Percentiles rank a stretch among this genome's conserved stretches.
Evolutionary conservation across 2,797 vertebrate species (phyloP).

Genomic region (Phrynocephalus forsythii): DNA sequence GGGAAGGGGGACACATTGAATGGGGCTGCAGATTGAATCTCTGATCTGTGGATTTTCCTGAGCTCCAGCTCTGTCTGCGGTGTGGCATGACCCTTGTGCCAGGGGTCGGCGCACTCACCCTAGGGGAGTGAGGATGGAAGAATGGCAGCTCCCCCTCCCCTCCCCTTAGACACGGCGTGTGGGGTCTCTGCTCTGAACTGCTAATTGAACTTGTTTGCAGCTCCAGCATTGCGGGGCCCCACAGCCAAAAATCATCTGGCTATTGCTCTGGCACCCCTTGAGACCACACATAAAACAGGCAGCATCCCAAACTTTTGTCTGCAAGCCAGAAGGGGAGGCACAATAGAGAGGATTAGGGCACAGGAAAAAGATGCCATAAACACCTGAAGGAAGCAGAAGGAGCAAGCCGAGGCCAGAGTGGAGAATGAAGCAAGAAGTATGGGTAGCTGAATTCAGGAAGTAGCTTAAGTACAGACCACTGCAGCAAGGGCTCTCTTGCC

Average conservation of each 20-base stretch:
- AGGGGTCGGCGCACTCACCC: slow-evolving; percentile 62
- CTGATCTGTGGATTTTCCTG: slow-evolving; percentile 69
- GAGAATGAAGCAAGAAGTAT: neutral
- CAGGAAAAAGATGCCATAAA: slow-evolving; percentile 38
- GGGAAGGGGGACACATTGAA: slow-evolving; percentile 34
- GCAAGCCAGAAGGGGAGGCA: slow-evolving; percentile 57
- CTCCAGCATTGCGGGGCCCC: slow-evolving; percentile 64
- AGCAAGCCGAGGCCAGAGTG: neutral
- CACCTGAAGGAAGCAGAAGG: slow-evolving; percentile 4
- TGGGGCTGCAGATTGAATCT: slow-evolving; percentile 61
- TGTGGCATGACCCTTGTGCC: slow-evolving; percentile 59
- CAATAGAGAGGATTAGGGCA: slow-evolving; percentile 64
- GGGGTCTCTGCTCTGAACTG: slow-evolving; percentile 74
- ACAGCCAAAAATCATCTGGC: slow-evolving; percentile 60
- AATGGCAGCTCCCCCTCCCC: slow-evolving; percentile 55
- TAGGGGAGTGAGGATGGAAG: slow-evolving; percentile 57
- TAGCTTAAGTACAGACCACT: neutral
- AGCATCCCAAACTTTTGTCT: slow-evolving; percentile 68
- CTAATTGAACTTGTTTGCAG: slow-evolving; percentile 79
- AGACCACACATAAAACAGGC: slow-evolving; percentile 77
- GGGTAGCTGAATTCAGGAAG: neutral
- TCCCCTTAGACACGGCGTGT: slow-evolving; percentile 69
- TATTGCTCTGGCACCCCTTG: slow-evolving; percentile 46
- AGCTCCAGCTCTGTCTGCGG: slow-evolving; percentile 71
- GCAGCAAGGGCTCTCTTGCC: neutral